Conservation (phyloP, 2,888 invertebrate species). For the Leptinotarsa peninsularis region DNA sequence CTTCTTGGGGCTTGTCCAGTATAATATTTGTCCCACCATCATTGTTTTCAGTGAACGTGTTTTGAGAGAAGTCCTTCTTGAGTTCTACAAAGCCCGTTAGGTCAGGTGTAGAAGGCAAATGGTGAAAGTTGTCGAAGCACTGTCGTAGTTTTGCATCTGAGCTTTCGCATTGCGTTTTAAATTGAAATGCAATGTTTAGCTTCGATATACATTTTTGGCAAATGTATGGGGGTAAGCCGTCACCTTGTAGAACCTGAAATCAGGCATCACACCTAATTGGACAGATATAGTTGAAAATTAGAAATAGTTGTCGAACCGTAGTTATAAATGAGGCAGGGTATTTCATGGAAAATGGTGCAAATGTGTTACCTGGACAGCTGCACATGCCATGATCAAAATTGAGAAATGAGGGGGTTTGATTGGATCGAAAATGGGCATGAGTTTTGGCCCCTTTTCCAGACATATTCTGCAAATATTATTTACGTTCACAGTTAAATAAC, state of each 20-base stretch:
- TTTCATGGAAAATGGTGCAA: not conserved
- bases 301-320: not conserved
- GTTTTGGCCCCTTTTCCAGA: conserved; percentile 63
- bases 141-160: conserved; percentile 64
- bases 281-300: not conserved
- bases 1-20: conserved; percentile 28
- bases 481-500: conserved; percentile 64
- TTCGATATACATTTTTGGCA: conserved; percentile 65
- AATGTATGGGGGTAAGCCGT: conserved; percentile 64
- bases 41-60: conserved; percentile 36
- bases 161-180: conserved; percentile 65
- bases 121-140: conserved; percentile 60
- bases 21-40: conserved; percentile 36
- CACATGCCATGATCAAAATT: conserved; percentile 65
- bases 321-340: too few relatives aligned
- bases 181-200: conserved; percentile 64
- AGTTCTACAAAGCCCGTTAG: conserved; percentile 59
- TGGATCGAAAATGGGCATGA: conserved; percentile 66
- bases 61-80: conserved; percentile 54
- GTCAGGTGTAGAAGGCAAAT: conserved; percentile 57
- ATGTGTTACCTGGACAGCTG: conserved; percentile 63
- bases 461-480: conserved; percentile 66
- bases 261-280: conserved; percentile 24
- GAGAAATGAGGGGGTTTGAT: conserved; percentile 65
- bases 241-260: conserved; percentile 63